A percentile compares a stretch with the other conserved stretches of the same genome.
These are phyloP conservation scores for Phoxinus dragarum DNA, from an alignment of 2,797 vertebrate species.

Conservation along the genomic window DNA sequence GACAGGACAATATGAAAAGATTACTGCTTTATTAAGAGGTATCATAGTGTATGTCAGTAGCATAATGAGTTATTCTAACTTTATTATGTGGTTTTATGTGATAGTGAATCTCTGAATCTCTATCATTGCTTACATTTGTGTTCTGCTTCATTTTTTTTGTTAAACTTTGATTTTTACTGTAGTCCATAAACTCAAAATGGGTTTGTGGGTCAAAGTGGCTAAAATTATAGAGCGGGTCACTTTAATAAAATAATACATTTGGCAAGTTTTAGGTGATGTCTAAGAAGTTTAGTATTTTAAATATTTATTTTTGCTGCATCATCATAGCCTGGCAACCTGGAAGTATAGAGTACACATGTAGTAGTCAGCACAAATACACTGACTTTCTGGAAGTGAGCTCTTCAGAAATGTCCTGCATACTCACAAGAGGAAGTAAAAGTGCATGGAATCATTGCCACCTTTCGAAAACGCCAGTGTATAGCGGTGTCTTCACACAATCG, in stretches of 20 bases:
- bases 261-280: background rate
- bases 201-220: slow-evolving; percentile 18
- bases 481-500: background rate
- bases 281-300: background rate
- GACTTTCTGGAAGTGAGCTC: slow-evolving; percentile 12
- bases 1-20: background rate
- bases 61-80: background rate
- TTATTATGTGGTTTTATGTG: background rate
- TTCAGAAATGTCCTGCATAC: slow-evolving; percentile 15
- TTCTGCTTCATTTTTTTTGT: background rate
- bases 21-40: background rate
- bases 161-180: background rate
- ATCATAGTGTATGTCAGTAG: background rate
- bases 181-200: background rate
- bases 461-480: background rate
- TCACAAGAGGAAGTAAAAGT: slow-evolving; percentile 40
- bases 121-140: background rate
- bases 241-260: background rate
- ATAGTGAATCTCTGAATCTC: background rate
- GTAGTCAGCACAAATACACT: slow-evolving; percentile 66
- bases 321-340: slow-evolving; percentile 58
- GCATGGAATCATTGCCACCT: background rate
- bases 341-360: slow-evolving; percentile 53
- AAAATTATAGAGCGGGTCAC: slow-evolving; percentile 9
- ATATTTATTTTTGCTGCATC: slow-evolving; percentile 60